Percentiles rank a stretch among this genome's conserved stretches.
Evolutionary conservation across 2,888 invertebrate genomes (phyloP).

Genomic region (Thymelicus acteon): DNA sequence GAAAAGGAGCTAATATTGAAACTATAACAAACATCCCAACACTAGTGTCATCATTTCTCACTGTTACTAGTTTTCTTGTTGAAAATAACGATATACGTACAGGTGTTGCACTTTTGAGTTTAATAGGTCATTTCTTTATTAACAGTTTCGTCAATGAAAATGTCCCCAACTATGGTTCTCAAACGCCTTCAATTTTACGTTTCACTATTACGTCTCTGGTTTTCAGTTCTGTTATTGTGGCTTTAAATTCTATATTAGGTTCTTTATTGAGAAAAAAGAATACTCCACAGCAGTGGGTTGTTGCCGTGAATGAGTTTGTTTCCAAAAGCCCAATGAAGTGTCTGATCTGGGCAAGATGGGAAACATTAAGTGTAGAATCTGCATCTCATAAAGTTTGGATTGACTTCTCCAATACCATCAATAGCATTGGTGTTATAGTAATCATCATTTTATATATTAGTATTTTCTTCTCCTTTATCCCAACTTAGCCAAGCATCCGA

Average conservation of each 20-base stretch:
- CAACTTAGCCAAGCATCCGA: too few species aligned
- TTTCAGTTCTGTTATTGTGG: slow-evolving; percentile 47
- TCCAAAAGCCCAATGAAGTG: slow-evolving; percentile 44
- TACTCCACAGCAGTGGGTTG: slow-evolving; percentile 46
- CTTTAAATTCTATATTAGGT: slow-evolving; percentile 49
- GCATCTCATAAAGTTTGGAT: slow-evolving; percentile 47
- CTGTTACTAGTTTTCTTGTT: slow-evolving; percentile 49
- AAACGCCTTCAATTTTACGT: slow-evolving; percentile 53
- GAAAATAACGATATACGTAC: slow-evolving; percentile 51
- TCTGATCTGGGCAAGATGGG: slow-evolving; percentile 51
- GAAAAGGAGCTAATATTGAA: slow-evolving; percentile 53
- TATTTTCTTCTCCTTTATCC: not conserved
- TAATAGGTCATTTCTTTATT: slow-evolving; percentile 53
- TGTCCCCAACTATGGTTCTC: slow-evolving; percentile 50
- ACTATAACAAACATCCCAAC: slow-evolving; percentile 54
- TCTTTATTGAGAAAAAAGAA: slow-evolving; percentile 44
- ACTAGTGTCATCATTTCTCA: slow-evolving; percentile 49
- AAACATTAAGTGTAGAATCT: slow-evolving; percentile 15
- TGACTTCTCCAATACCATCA: slow-evolving; percentile 51
- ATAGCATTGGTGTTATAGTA: slow-evolving; percentile 43
- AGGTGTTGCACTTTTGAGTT: slow-evolving; percentile 50
- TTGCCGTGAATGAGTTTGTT: slow-evolving; percentile 46
- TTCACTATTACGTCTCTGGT: slow-evolving; percentile 55
- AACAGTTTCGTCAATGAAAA: slow-evolving; percentile 45
- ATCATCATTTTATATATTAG: slow-evolving; percentile 14